Evolutionary conservation across 2,888 invertebrate species (phyloP), one percentile per base, ranked within the genome.

Genomic region (Linyphia triangularis): DNA sequence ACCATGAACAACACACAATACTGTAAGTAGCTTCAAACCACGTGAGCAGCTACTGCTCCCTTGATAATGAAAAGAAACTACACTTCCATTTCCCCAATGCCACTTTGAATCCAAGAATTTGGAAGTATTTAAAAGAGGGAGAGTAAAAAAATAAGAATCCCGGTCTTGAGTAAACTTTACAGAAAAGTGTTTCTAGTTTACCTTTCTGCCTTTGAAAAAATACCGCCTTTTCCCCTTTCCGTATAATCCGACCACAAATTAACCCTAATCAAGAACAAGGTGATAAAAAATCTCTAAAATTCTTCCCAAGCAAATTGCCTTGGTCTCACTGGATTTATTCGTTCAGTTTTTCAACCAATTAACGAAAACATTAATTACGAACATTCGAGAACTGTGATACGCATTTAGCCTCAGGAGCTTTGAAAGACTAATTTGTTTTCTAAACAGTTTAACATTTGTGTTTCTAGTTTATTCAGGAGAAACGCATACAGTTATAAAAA

Each of bases 301-400:
- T 43, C 51, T 51, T 65, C 40, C 51, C 26, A 28, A 33, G 40
- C 30, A 67, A 78, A 78, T 67, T 78, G 51, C 28, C 40, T 67
- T 33, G 69, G 59, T 69, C 69, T 33, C 81, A 26, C 69, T 37
- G 69, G 81, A 69, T 57, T 69, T 33, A 30, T 40, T 78, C 67
- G 57, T 65, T 78, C 65, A 30, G 51, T 81, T 81, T 81, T 69
- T 81, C 67, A 57, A 57, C 51, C 81, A 81, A 69, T 69, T 81
- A 69, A 69, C 69, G 69, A n/a, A 51, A 37, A 51, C 81, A 69
- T 69, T 69, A 81, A 81, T 81, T 81, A 81, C 43, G 51, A 13
- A 19, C 81, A 30, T 37, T 22, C 22, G 33, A 57, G 22, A n/a
- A 22, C 19, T 19, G 57, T 77, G 59, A 40, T 63, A 43, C 57